Evolutionary conservation across 1,140 invertebrate genomes (phyloP).

Genomic region (Drosophila auraria): DNA sequence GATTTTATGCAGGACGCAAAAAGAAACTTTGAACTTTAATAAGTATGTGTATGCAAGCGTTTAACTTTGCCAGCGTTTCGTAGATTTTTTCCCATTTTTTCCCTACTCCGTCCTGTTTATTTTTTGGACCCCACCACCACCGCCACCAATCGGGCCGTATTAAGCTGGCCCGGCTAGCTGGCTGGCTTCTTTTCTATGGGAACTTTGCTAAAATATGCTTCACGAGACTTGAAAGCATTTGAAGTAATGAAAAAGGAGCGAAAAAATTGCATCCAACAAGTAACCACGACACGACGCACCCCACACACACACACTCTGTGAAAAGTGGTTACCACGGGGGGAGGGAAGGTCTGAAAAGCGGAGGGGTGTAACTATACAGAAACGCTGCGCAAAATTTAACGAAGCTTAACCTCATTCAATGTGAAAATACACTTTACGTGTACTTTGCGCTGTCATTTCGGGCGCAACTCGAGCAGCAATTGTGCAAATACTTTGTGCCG

Average conservation of each 20-base stretch:
- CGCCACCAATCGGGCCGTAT: conserved; percentile 9
- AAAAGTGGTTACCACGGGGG: conserved; percentile 1
- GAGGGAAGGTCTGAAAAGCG: conserved; percentile 1
- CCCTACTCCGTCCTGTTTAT: background rate
- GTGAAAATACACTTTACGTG: conserved; percentile 80
- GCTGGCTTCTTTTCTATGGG: conserved; percentile 62
- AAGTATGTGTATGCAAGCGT: conserved; percentile 62
- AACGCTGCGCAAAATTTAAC: conserved; percentile 76
- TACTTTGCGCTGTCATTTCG: conserved; percentile 83
- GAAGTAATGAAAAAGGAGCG: conserved; percentile 73
- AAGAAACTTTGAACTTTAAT: conserved; percentile 71
- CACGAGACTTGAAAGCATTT: conserved; percentile 76
- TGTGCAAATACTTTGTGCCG: conserved; percentile 78
- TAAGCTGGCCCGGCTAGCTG: conserved; percentile 28
- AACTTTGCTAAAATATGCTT: conserved; percentile 76
- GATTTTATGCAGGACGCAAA: conserved; percentile 55
- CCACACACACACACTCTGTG: conserved; percentile 7
- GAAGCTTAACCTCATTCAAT: conserved; percentile 84
- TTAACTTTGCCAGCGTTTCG: conserved; percentile 64
- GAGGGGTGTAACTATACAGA: conserved; percentile 29
- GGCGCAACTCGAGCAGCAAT: conserved; percentile 79
- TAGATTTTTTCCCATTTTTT: conserved; percentile 37
- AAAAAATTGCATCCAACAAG: conserved; percentile 55
- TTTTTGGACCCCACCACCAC: conserved; percentile 18
- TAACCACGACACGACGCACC: conserved; percentile 33